Base-by-base conservation (phyloP, 2,113 vertebrate species). In the Hemichromis elongatus region DNA sequence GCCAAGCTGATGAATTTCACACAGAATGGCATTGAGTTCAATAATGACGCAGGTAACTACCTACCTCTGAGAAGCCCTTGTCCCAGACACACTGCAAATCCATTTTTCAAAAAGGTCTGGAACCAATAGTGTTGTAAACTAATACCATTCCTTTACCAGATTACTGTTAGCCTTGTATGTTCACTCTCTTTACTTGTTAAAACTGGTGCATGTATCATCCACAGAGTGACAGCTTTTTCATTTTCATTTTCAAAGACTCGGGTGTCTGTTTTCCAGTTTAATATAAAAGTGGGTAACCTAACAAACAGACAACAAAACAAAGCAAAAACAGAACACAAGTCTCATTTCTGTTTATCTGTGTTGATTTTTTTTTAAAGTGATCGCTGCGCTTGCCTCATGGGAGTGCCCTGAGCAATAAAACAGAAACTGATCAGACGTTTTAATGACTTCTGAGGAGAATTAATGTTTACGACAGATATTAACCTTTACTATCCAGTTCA, bases 1-100 rank as follows among this genome's bases (percentile, higher is more conserved):
- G 80, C 63, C 70, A 37, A 80, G 66, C 81, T 82, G 85, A 91
- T 87, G 77, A 86, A 86, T 88, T 90, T 90, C 79, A 84, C 4
- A 11, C 83, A 79, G 68, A 56, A 79, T 75, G 45, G 52, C 30
- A 52, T 9, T 16, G 24, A 63, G 56, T 73, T 80, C 68, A 83
- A 45, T 82, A 78, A 55, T 40, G 55, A 85, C 56, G 16, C 56
- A 73, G 57, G 21, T 68, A 66, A 77, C 52, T 30, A 84, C 56
- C 45, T 37, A 73, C 63, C 6, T 3, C 81, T 68, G 75, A 77
- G 73, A 89, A 56, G 26, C 28, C 16, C 35, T 52, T 54, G 37
- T 82, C 37, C 68, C 57, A 83, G 19, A 80, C 50, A 68, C 68
- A 75, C 19, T 18, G 68, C 66, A 68, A 90, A 84, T 82, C 45